A percentile compares a stretch with the other conserved stretches of the same genome.
phyloP scores from a whole-genome alignment of 2,113 vertebrate genomes.

The Ornithorhynchus anatinus region DNA sequence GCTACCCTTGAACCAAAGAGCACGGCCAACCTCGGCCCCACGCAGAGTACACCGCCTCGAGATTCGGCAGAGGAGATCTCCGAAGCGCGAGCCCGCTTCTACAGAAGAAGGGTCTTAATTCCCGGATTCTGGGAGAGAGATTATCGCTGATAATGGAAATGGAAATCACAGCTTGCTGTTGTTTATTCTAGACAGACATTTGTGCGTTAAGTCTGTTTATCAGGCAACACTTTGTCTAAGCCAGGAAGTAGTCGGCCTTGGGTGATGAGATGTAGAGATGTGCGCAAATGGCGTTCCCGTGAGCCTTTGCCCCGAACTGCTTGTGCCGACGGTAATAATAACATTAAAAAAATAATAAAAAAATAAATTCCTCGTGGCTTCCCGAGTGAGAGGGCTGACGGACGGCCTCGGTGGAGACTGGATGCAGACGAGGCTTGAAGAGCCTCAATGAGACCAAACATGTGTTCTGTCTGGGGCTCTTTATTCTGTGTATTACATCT shows the following conservation, averaged over 20 bases:
- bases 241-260: constrained; percentile 80
- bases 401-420: constrained; percentile 67
- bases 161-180: constrained; percentile 77
- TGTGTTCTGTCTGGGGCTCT: constrained; percentile 71
- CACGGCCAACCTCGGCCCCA: neutral
- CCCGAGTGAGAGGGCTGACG: constrained; percentile 64
- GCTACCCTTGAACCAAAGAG: too few species aligned
- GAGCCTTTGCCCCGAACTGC: constrained; percentile 67
- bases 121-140: constrained; percentile 72
- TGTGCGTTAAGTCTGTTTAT: constrained; percentile 82
- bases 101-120: constrained; percentile 67
- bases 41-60: neutral
- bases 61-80: constrained; percentile 55
- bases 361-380: constrained; percentile 62
- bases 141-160: constrained; percentile 79
- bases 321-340: too few species aligned
- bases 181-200: constrained; percentile 83
- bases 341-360: too few species aligned
- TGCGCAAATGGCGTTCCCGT: constrained; percentile 77
- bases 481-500: constrained; percentile 73
- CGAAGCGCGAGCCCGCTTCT: constrained; percentile 40
- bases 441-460: constrained; percentile 67
- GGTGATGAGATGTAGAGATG: constrained; percentile 75
- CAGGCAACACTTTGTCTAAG: constrained; percentile 80
- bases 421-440: constrained; percentile 67